Evolutionary conservation across 1,140 invertebrate species (phyloP), one percentile per base, ranked within the genome.

Genomic region (Frieseomelitta varia): DNA sequence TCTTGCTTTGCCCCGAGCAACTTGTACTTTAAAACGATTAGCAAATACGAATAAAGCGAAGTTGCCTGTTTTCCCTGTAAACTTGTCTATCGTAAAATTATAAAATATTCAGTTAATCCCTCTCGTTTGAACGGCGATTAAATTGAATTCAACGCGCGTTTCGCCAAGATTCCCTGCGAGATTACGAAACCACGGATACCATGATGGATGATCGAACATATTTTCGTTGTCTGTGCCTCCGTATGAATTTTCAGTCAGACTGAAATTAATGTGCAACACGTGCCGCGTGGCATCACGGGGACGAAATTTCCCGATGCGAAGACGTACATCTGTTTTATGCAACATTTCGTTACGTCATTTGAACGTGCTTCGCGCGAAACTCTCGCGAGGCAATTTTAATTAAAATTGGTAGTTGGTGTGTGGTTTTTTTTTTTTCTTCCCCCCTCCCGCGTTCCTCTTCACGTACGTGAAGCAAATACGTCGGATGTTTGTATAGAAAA

Each of bases 351-450:
- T 15, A 30, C 30, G 58, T 76, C 27, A 1, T 53, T 53, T 17
- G 8, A 63, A 39, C 47, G 39, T 27, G 27, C 39, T 58, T 39
- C 27, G n/a, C 19, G n/a, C 1, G 8, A 30, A 74, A 53, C 67
- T 77, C 34, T 2, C 51, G 15, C 10, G 19, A 27, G 53, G 1
- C 24, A 30, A 12, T 72, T 84, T 79, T 79, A 79, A 84, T 84
- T 65, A 73, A 80, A 80, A 21, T 24, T 39, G 6, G 14, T 63
- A n/a, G 15, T 4, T 30, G 11, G 21, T 11, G 2, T 56, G 4
- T 30, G 39, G 30, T 30, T 1, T 2, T 30, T 30, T 27, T n/a
- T 30, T 19, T 10, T 63, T 24, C 12, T 2, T 6, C 39, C 4
- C 39, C 39, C 39, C 39, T 4, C 4, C 12, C 30, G 2, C 24